These are phyloP conservation scores for Cheumatopsyche charites DNA, from an alignment of 1,140 invertebrate genomes.

Conservation along the genomic window DNA sequence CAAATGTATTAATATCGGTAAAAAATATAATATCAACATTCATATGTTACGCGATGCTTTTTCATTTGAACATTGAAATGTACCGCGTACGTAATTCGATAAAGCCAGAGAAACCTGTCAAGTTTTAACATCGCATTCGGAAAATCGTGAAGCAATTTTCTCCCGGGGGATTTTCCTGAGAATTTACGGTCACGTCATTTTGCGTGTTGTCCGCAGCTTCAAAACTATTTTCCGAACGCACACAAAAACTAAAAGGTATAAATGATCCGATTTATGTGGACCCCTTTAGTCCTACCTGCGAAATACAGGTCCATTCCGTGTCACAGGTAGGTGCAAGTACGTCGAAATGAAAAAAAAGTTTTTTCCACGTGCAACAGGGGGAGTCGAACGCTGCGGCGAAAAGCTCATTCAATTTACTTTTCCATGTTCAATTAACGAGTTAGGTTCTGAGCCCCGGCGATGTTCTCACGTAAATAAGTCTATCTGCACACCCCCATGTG, in stretches of 20 bases:
- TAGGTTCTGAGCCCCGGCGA: neutral
- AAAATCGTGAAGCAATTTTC: conserved; percentile 3
- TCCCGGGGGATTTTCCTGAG: neutral
- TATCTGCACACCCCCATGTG: neutral
- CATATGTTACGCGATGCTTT: no score
- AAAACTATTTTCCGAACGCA: conserved; percentile 5
- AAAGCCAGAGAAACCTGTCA: neutral
- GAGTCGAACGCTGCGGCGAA: conserved; percentile 33
- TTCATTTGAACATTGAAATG: no score
- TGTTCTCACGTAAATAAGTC: conserved; percentile 38
- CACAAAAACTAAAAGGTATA: neutral
- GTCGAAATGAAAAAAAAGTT: conserved; percentile 13
- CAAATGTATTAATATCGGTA: no score
- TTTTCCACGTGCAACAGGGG: neutral
- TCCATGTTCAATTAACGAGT: conserved; percentile 48
- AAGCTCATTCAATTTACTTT: conserved; percentile 47
- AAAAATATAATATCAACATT: no score
- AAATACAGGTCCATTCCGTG: neutral
- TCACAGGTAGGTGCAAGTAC: neutral
- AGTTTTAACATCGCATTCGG: neutral
- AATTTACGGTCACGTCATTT: conserved; percentile 39
- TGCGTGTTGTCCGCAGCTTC: conserved; percentile 26
- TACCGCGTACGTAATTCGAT: no score
- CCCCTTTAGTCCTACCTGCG: no score
- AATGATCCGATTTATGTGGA: conserved; percentile 2